Evolutionary conservation across 2,888 invertebrate species (phyloP), one percentile per base, ranked within the genome.

Genomic region (Laothoe populi): DNA sequence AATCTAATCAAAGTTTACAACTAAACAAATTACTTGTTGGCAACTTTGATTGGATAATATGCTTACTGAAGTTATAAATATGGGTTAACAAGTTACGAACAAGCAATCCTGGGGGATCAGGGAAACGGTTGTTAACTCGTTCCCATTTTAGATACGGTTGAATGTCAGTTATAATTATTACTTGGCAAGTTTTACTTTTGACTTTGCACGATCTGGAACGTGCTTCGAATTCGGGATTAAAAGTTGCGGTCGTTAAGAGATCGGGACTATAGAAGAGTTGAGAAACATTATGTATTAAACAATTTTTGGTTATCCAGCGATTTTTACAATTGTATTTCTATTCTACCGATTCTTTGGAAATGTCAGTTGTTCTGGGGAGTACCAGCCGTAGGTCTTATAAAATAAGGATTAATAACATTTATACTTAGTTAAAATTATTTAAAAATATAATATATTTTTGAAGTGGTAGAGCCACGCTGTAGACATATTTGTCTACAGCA

Each of bases 41-140:
- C 42, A 77, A 79, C 69, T 80, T 79, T 71, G 71, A 78, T 78
- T 72, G 72, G 70, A 71, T 78, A 78, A 78, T 76, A 70, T 72
- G 72, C 67, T 73, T 70, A 70, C 64, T 63, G 71, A 65, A 79
- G 69, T 77, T 70, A 67, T 69, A 69, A 74, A 75, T 75, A 72
- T 72, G 67, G 70, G 69, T 65, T 68, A 70, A 68, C 49, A 72
- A 75, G 62, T 75, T 73, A 59, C 26, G 58, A 69, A 72, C 63
- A 68, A 70, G 19, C 45, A 53, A 53, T 53, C 53, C 53, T 35
- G 19, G 11, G 53, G 53, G 53, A 53, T 53, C 53, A 35, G 16
- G 35, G 53, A 19, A 31, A 35, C 31, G 45, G 26, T 59, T 59
- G 58, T 59, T 59, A 59, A 35, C 53, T 35, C 53, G 10, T 31